phyloP scores from a whole-genome alignment of 2,888 invertebrate species.

The Sylvicola cinctus region DNA sequence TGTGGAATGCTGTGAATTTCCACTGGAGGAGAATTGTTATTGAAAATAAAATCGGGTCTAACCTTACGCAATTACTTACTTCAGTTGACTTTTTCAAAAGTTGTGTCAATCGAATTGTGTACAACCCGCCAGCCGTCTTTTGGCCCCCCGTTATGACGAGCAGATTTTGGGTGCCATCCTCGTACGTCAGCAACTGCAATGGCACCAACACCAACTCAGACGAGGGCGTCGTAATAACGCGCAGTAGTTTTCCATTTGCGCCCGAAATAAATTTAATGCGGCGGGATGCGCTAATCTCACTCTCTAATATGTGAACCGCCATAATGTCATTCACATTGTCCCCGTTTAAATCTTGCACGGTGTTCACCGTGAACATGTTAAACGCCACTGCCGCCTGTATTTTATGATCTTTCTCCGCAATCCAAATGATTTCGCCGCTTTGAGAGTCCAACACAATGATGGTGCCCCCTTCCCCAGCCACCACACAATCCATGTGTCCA shows the following conservation, averaged over 20 bases:
- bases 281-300: constrained; percentile 31
- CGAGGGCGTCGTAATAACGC: constrained; percentile 38
- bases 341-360: constrained; percentile 43
- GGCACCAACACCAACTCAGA: constrained; percentile 49
- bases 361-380: constrained; percentile 48
- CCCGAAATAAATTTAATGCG: constrained; percentile 51
- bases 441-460: too few species aligned
- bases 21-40: constrained; percentile 13
- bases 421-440: constrained; percentile 46
- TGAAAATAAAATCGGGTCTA: not conserved
- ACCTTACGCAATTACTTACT: constrained; percentile 1
- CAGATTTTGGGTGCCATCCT: constrained; percentile 38
- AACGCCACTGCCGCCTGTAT: constrained; percentile 27
- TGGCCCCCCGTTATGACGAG: constrained; percentile 57
- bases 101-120: constrained; percentile 34
- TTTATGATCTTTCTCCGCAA: constrained; percentile 9
- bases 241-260: constrained; percentile 39
- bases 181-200: constrained; percentile 39
- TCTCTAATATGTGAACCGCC: constrained; percentile 40
- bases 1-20: constrained; percentile 34
- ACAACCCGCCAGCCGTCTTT: constrained; percentile 47
- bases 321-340: constrained; percentile 50
- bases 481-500: constrained; percentile 46
- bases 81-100: constrained; percentile 28
- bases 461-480: constrained; percentile 47